These are phyloP conservation scores for Mus caroli DNA, from an alignment of 2,797 vertebrate species.

Conservation along the genomic window DNA sequence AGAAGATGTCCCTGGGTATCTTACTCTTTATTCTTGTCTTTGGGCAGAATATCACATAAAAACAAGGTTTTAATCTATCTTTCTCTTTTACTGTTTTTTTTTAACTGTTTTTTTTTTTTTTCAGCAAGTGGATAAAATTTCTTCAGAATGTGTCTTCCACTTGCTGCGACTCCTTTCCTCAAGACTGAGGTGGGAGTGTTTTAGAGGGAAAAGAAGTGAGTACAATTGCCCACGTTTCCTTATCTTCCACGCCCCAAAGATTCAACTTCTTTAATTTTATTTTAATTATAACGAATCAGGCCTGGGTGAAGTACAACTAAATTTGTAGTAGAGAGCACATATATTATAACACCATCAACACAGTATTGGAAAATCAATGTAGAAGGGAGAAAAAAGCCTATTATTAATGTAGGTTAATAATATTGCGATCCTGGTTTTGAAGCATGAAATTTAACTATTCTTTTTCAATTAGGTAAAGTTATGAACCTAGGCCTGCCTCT, in stretches of 20 bases:
- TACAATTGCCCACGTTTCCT: background rate
- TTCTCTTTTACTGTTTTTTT: background rate
- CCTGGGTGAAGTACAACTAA: background rate
- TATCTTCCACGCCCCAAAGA: background rate
- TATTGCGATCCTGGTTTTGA: background rate
- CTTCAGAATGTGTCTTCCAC: background rate
- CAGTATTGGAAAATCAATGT: constrained; percentile 16
- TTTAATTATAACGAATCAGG: constrained; percentile 32
- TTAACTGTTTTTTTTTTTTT: background rate
- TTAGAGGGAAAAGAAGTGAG: background rate
- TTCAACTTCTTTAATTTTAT: constrained; percentile 29
- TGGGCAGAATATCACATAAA: background rate
- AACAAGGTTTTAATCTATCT: constrained; percentile 32
- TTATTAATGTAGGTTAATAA: background rate
- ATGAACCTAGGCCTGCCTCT: background rate
- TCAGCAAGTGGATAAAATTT: background rate
- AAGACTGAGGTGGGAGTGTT: background rate
- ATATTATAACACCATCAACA: background rate
- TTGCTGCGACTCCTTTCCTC: background rate
- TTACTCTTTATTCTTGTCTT: constrained; percentile 54
- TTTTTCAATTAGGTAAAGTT: constrained; percentile 27
- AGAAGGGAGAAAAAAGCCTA: background rate
- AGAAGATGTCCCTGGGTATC: constrained; percentile 51
- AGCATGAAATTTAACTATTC: constrained; percentile 8
- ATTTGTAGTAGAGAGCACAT: background rate